Conservation (phyloP, 2,888 invertebrate genomes). For the Ormyrus thymus region DNA sequence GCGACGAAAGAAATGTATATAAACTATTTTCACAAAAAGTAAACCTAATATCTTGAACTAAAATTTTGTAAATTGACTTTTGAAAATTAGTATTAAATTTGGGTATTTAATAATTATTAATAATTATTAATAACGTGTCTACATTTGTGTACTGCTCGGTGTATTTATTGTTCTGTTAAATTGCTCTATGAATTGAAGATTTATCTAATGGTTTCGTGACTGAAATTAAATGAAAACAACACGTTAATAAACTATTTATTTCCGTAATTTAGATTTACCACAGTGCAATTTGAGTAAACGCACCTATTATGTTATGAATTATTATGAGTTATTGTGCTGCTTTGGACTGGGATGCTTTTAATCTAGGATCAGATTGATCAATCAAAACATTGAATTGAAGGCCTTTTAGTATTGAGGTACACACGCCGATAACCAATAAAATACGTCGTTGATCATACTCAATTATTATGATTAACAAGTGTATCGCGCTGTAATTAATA, state of each 20-base stretch:
- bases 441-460: slow-evolving; percentile 38
- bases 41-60: too few relatives aligned
- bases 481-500: slow-evolving; percentile 17
- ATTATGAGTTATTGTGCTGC: slow-evolving; percentile 45
- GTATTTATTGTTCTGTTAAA: too few relatives aligned
- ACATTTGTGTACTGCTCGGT: too few relatives aligned
- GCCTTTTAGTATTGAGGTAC: slow-evolving; percentile 42
- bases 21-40: too few relatives aligned
- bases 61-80: too few relatives aligned
- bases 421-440: slow-evolving; percentile 33
- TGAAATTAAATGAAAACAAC: slow-evolving; percentile 20
- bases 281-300: slow-evolving; percentile 39
- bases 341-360: slow-evolving; percentile 34
- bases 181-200: too few relatives aligned
- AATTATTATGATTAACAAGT: slow-evolving; percentile 30
- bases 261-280: slow-evolving; percentile 24
- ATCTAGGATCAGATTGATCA: slow-evolving; percentile 52
- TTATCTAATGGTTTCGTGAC: too few relatives aligned
- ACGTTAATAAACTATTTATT: slow-evolving; percentile 39
- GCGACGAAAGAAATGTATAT: too few relatives aligned
- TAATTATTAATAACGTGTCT: too few relatives aligned
- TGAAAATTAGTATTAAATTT: too few relatives aligned
- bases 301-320: slow-evolving; percentile 48
- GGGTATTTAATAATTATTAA: too few relatives aligned
- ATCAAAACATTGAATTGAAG: slow-evolving; percentile 46